These are phyloP conservation scores for Galerucella pusilla DNA, from an alignment of 2,888 invertebrate genomes.

Conservation along the genomic window DNA sequence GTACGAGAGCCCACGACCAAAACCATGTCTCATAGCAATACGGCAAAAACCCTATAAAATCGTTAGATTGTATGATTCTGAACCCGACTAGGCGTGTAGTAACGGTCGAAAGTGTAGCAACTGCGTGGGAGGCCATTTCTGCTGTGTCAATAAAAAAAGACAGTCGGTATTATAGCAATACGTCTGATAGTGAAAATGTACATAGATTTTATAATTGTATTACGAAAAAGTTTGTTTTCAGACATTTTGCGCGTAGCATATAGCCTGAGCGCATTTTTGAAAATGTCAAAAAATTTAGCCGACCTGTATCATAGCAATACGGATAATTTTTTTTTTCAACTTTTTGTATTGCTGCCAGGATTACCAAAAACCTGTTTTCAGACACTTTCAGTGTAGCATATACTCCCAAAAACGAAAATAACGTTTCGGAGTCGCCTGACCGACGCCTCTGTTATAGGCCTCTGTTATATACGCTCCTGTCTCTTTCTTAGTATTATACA, in stretches of 20 bases:
- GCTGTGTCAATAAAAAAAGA: constrained; percentile 11
- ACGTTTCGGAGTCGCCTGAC: background rate
- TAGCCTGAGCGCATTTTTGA: constrained; percentile 2
- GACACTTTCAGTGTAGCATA: background rate
- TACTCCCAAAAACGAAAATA: constrained; percentile 4
- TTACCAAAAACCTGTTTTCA: background rate
- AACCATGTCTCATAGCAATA: background rate
- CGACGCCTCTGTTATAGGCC: too few species aligned
- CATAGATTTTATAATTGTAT: constrained; percentile 21
- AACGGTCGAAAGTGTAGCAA: background rate
- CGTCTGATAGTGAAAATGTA: constrained; percentile 21
- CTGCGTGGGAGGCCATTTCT: constrained; percentile 15
- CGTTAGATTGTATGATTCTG: constrained; percentile 8
- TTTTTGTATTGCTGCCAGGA: too few species aligned
- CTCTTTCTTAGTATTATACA: too few species aligned
- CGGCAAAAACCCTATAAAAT: constrained; percentile 6
- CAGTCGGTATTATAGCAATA: constrained; percentile 2
- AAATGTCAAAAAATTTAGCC: constrained; percentile 1
- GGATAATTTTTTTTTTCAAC: too few species aligned
- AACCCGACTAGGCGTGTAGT: background rate
- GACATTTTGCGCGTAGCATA: constrained; percentile 14
- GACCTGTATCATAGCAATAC: too few species aligned
- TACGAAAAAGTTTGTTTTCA: constrained; percentile 16
- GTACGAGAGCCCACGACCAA: too few species aligned
- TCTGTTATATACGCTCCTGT: too few species aligned